Evolutionary conservation across 2,113 vertebrate genomes (phyloP), one percentile per base, ranked within the genome.

Genomic region (Oophaga pumilio): DNA sequence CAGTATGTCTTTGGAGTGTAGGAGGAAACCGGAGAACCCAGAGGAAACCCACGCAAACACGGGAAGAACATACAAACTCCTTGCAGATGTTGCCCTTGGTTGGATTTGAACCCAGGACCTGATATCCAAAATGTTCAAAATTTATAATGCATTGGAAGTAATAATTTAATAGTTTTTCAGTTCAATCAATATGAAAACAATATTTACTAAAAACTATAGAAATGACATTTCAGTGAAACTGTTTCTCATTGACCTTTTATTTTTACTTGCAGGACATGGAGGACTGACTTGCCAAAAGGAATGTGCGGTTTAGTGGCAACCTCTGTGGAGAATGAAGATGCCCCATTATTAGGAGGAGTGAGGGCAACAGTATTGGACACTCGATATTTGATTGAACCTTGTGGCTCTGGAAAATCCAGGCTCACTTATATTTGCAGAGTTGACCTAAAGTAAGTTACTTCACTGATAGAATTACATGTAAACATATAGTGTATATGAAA

Each of bases 391-490:
- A 96, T 99, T 88, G 98, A 99, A 89, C 98, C 97, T 0, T 99
- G 98, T 13, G 98, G 98, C 60, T 98, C 98, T 0, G 98, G 98
- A 85, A 99, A 98, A 91, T 98, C 98, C 73, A 95, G 97, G 88
- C 95, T 99, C 76, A 99, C 98, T 28, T 97, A 98, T 89, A 94
- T 99, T 94, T 98, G 97, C 94, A 96, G 98, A 94, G 93, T 93
- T 80, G 98, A 99, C 92, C 93, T 99, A 4, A 99, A 96, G 98
- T 99, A 93, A 97, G 96, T 94, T 81, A 26, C 1, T 77, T 8
- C 8, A n/a, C 62, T 64, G 22, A 64, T 22, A 64, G 8, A 1
- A n/a, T 22, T n/a, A 26, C n/a, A 26, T 4, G 0, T 10, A 26
- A 9, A 7, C 24, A 22, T 33, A 71, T 6, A 71, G 33, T 28